phyloP scores from a whole-genome alignment of 2,888 invertebrate genomes.

The Hetaerina titia region DNA sequence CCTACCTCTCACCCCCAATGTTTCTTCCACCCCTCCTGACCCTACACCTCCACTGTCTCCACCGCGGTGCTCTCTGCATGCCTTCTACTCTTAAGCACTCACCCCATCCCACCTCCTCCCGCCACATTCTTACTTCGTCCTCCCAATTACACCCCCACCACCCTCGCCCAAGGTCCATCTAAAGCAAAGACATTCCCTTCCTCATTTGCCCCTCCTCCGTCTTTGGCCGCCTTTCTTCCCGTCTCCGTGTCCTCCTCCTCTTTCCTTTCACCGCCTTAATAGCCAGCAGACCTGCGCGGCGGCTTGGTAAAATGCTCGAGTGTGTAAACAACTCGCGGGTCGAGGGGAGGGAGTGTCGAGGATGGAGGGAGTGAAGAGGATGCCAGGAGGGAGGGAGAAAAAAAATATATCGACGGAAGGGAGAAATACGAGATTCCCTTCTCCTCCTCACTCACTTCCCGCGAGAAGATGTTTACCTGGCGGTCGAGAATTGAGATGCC shows the following conservation, averaged over 20 bases:
- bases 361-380: neutral
- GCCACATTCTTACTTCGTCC: neutral
- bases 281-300: neutral
- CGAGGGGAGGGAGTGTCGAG: neutral
- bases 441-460: neutral
- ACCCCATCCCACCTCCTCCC: neutral
- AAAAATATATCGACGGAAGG: neutral
- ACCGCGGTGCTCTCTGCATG: neutral
- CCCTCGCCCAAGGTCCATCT: neutral
- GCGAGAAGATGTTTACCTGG: neutral
- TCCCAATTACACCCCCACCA: too few relatives aligned
- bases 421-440: neutral
- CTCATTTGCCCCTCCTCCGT: neutral
- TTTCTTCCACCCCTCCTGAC: neutral
- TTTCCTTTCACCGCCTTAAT: slow-evolving; percentile 16
- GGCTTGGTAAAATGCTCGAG: neutral
- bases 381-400: neutral
- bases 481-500: neutral
- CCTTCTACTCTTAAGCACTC: neutral
- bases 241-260: neutral
- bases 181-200: slow-evolving; percentile 11
- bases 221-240: neutral
- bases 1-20: neutral
- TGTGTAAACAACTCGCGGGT: slow-evolving; percentile 8
- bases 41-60: neutral